Percentiles rank a stretch among this genome's conserved stretches.
Conservation (phyloP, 2,888 invertebrate species). For the Epicampocera succincta region DNA sequence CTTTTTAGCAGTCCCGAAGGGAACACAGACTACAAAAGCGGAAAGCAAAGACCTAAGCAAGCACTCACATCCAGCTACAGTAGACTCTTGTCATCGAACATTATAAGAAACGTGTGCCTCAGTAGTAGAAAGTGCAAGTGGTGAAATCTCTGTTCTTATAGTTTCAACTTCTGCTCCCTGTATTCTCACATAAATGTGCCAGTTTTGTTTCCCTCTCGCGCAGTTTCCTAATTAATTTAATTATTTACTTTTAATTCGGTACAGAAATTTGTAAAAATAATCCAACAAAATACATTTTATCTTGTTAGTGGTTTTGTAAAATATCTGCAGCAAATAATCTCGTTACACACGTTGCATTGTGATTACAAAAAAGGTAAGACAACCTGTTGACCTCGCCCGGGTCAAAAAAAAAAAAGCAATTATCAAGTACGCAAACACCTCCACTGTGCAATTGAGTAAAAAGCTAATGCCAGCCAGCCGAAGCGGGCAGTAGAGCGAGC, state of each 20-base stretch:
- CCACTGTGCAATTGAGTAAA: neutral
- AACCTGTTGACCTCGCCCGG: slow-evolving; percentile 17
- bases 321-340: slow-evolving; percentile 20
- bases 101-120: too few relatives aligned
- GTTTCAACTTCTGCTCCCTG: too few relatives aligned
- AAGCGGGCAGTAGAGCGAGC: neutral
- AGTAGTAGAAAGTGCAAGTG: too few relatives aligned
- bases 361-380: neutral
- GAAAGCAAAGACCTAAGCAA: too few relatives aligned
- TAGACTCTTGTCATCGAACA: too few relatives aligned
- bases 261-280: neutral
- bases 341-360: neutral
- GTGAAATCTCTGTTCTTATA: too few relatives aligned
- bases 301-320: neutral
- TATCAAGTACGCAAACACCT: neutral
- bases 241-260: neutral
- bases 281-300: neutral
- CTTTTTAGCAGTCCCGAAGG: too few relatives aligned
- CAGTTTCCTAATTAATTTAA: neutral
- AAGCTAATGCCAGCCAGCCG: neutral
- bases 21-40: too few relatives aligned
- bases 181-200: too few relatives aligned
- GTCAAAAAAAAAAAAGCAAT: slow-evolving; percentile 5
- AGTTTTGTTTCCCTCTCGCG: too few relatives aligned
- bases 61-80: too few relatives aligned